Evolutionary conservation across 2,888 invertebrate species (phyloP).

Genomic region (Calameuta pallipes): DNA sequence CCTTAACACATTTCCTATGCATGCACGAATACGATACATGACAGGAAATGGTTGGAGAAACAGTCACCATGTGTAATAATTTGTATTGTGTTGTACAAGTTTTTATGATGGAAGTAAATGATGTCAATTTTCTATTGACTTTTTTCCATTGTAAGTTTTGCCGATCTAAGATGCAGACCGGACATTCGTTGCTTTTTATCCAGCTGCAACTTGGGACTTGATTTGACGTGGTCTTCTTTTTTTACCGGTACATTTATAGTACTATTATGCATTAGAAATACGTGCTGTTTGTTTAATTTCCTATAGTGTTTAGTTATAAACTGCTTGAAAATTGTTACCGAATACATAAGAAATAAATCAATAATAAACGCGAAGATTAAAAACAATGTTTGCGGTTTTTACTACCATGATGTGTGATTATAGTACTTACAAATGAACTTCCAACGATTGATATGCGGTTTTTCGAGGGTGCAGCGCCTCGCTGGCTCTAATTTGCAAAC

Average conservation of each 20-base stretch:
- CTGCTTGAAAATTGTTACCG: not conserved
- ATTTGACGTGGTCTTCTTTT: not conserved
- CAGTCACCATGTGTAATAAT: not conserved
- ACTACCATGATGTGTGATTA: not conserved
- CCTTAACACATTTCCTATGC: not conserved
- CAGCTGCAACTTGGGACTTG: not conserved
- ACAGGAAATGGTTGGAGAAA: not conserved
- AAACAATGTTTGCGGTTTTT: not conserved
- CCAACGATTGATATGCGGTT: conserved; percentile 58
- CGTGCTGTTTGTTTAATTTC: not conserved
- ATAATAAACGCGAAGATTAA: not conserved
- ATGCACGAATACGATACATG: not conserved
- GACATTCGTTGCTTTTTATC: not conserved
- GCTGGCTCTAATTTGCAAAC: conserved; percentile 56
- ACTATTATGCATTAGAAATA: not conserved
- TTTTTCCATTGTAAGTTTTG: not conserved
- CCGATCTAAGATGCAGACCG: not conserved
- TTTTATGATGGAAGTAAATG: not conserved
- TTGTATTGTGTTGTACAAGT: not conserved
- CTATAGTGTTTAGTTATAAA: not conserved
- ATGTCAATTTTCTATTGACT: not conserved
- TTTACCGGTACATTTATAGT: not conserved
- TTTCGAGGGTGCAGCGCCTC: conserved; percentile 49
- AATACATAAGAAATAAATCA: not conserved
- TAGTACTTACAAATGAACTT: conserved; percentile 60